These are phyloP conservation scores for Napeogenes inachia DNA, from an alignment of 2,888 invertebrate genomes.

Conservation along the genomic window DNA sequence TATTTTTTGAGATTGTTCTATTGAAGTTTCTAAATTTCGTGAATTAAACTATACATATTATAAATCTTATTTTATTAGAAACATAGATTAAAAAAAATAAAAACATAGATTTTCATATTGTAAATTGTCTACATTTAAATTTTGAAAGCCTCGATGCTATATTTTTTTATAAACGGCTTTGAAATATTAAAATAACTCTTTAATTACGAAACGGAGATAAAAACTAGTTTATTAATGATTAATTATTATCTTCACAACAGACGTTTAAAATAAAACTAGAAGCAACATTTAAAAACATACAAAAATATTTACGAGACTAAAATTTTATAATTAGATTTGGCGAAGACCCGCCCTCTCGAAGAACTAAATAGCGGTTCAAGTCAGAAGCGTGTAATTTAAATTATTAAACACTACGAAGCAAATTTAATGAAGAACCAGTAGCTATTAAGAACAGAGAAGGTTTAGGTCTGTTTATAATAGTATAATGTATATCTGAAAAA, in stretches of 20 bases:
- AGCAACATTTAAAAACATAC: conserved; percentile 50
- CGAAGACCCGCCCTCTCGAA: conserved; percentile 59
- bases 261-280: conserved; percentile 47
- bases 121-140: too few relatives aligned
- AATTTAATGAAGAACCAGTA: conserved; percentile 1
- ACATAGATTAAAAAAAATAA: too few relatives aligned
- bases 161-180: not conserved
- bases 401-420: not conserved
- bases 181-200: conserved; percentile 12
- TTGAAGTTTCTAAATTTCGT: too few relatives aligned
- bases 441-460: not conserved
- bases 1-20: too few relatives aligned
- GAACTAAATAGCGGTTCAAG: conserved; percentile 42
- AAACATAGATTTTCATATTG: too few relatives aligned
- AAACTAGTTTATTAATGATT: conserved; percentile 28
- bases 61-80: too few relatives aligned
- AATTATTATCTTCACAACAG: conserved; percentile 23
- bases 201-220: conserved; percentile 25
- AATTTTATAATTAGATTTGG: conserved; percentile 74
- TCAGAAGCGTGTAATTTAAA: conserved; percentile 22
- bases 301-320: conserved; percentile 57
- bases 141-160: too few relatives aligned
- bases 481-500: too few relatives aligned
- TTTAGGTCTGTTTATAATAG: not conserved
- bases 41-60: too few relatives aligned